Conservation (phyloP, 1,140 invertebrate genomes). For the Monochamus saltuarius region DNA sequence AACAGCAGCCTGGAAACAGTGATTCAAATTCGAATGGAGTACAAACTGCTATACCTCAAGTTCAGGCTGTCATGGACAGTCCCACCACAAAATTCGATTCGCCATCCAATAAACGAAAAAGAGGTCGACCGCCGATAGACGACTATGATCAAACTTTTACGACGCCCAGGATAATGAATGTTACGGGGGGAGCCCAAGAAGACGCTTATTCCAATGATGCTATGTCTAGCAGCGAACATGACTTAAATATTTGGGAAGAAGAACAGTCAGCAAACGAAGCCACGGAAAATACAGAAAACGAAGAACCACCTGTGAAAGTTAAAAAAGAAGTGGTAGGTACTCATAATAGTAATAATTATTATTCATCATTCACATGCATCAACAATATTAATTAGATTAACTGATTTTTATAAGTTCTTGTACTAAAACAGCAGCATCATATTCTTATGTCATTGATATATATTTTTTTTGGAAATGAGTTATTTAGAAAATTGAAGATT, state of each 20-base stretch:
- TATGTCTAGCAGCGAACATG: conserved; percentile 48
- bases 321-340: conserved; percentile 45
- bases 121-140: conserved; percentile 66
- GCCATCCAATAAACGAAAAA: conserved; percentile 50
- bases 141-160: conserved; percentile 58
- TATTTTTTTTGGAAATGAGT: too few species aligned
- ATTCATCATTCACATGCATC: neutral
- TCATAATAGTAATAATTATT: neutral
- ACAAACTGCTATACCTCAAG: conserved; percentile 51
- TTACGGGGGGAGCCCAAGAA: conserved; percentile 55
- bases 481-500: too few species aligned
- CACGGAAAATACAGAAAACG: conserved; percentile 38
- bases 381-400: neutral
- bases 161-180: conserved; percentile 57
- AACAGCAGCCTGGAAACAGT: conserved; percentile 47
- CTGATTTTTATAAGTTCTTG: too few species aligned
- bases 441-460: too few species aligned
- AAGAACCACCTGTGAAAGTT: conserved; percentile 43
- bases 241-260: conserved; percentile 47
- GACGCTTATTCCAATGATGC: conserved; percentile 50
- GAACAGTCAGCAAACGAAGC: conserved; percentile 38
- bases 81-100: conserved; percentile 5
- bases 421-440: too few species aligned
- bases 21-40: conserved; percentile 56
- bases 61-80: conserved; percentile 46